phyloP scores from a whole-genome alignment of 1,140 invertebrate species.

The Drosophila ironensis region DNA sequence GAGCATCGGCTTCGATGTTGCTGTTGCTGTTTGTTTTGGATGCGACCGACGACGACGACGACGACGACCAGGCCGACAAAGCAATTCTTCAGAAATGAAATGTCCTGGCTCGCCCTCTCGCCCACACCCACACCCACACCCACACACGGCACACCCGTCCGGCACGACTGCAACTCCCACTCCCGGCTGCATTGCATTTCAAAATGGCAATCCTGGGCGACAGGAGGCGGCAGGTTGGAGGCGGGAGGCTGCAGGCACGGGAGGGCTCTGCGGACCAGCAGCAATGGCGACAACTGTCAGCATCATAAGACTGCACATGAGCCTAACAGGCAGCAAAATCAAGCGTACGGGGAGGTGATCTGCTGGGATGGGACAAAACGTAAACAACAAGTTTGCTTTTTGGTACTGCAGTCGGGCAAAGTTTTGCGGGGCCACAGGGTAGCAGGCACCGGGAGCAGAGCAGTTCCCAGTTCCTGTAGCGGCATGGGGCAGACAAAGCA shows the following conservation, averaged over 20 bases:
- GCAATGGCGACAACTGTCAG: slow-evolving; percentile 70
- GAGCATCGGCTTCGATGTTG: background rate
- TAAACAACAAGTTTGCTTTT: slow-evolving; percentile 68
- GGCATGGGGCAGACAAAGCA: slow-evolving; percentile 49
- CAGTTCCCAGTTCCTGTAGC: no score
- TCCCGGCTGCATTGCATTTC: slow-evolving; percentile 62
- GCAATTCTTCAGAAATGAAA: slow-evolving; percentile 81
- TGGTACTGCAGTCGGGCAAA: slow-evolving; percentile 62
- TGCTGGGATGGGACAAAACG: slow-evolving; percentile 45
- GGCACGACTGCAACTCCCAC: slow-evolving; percentile 5
- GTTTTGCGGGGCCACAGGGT: slow-evolving; percentile 28
- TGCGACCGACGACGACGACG: slow-evolving; percentile 40
- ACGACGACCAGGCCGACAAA: no score
- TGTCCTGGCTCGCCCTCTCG: slow-evolving; percentile 47
- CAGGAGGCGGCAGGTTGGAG: background rate
- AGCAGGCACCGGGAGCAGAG: background rate
- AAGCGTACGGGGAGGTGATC: background rate
- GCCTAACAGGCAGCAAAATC: slow-evolving; percentile 34
- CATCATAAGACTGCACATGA: slow-evolving; percentile 66
- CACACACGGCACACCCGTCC: no score
- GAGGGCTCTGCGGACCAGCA: slow-evolving; percentile 25
- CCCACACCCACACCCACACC: background rate
- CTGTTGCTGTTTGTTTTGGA: slow-evolving; percentile 54
- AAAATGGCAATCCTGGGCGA: slow-evolving; percentile 22
- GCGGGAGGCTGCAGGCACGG: slow-evolving; percentile 13